These are phyloP conservation scores for Dynastes hyllus DNA, from an alignment of 2,888 invertebrate genomes.

Conservation along the genomic window DNA sequence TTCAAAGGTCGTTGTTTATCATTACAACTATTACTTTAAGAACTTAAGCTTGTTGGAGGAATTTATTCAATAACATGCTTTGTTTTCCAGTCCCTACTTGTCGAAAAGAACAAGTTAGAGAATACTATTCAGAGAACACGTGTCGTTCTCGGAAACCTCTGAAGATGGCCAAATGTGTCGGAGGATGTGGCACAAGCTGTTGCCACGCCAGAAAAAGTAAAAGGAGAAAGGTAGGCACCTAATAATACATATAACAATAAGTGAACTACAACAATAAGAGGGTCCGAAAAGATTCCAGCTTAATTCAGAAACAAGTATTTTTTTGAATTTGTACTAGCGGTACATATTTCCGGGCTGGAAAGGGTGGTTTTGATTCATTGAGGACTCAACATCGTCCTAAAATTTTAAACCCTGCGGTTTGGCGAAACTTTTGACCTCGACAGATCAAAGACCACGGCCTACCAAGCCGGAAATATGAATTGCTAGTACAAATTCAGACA, in stretches of 20 bases:
- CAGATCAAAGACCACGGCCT: too few relatives aligned
- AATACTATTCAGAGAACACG: constrained; percentile 91
- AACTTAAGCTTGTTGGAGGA: background rate
- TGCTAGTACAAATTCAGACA: too few relatives aligned
- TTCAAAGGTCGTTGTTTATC: background rate
- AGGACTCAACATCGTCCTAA: too few relatives aligned
- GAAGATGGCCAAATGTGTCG: constrained; percentile 90
- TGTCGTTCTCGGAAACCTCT: constrained; percentile 94
- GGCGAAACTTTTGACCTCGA: too few relatives aligned
- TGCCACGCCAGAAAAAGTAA: constrained; percentile 95
- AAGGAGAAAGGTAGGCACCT: constrained; percentile 85
- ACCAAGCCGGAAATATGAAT: too few relatives aligned
- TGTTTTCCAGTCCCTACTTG: constrained; percentile 81
- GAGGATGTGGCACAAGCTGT: constrained; percentile 89
- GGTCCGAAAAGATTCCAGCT: too few relatives aligned
- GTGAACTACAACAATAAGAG: too few relatives aligned
- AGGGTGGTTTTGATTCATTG: too few relatives aligned
- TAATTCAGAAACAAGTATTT: too few relatives aligned
- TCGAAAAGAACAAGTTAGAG: constrained; percentile 91
- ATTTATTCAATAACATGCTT: background rate
- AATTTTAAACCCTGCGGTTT: too few relatives aligned
- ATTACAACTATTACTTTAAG: background rate
- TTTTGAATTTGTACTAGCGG: too few relatives aligned
- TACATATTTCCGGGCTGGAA: too few relatives aligned
- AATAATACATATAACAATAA: background rate